Base-by-base conservation (phyloP, 2,113 vertebrate genomes). In the Entelurus aequoreus region DNA sequence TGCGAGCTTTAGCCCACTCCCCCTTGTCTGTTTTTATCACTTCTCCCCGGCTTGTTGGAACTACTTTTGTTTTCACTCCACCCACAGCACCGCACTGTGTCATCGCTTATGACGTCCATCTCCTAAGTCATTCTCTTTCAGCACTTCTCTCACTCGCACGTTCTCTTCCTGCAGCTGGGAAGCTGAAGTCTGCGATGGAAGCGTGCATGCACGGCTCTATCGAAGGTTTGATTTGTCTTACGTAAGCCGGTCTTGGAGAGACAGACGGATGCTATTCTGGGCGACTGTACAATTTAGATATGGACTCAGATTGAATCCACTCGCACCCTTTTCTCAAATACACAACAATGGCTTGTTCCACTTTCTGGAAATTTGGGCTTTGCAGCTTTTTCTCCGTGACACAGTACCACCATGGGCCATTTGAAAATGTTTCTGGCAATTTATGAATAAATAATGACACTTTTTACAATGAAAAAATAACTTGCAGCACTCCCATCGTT, bases 241-340 rank as follows among this genome's bases (percentile, higher is more conserved):
- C 71, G 72, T 82, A 86, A 84, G 76, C 37, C n/a, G 69, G 72
- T 76, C 81, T 77, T 75, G 81, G 76, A 62, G 59, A 66, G 69
- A 81, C 2, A 19, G 62, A 86, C 60, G 8, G 62, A 76, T 77
- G 61, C 77, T 86, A 83, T 82, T 88, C 82, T 81, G 66, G 81
- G 78, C 78, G 12, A 9, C 8, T 42, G 40, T 9, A 46, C 42
- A 46, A 46, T 46, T 46, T 12, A 46, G 12, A 46, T 12, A 46
- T 12, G 12, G 4, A 5, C 42, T 11, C 42, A 46, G 10, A 46
- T 46, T 12, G 4, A 36, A 16, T 36, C 52, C 14, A 36, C 11
- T 54, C 13, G n/a, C 28, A 52, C 15, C n/a, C 12, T 6, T 46
- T 46, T 46, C 42, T 46, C 42, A 42, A 42, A 11, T 53, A 4